phyloP scores from a whole-genome alignment of 2,797 vertebrate species.

The Hippocampus kuda region DNA sequence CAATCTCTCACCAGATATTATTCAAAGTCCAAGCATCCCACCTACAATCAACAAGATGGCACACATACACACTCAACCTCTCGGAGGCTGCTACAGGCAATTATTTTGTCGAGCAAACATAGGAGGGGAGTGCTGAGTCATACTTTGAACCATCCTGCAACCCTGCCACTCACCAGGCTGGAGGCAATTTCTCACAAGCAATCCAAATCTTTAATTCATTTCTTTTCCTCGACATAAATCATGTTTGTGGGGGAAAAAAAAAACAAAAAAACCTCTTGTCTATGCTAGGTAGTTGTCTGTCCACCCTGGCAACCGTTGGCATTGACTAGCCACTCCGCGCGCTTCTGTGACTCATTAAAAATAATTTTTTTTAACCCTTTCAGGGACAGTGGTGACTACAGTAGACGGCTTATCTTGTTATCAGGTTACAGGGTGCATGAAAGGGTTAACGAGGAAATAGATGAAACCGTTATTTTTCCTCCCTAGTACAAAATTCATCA shows the following conservation, averaged over 20 bases:
- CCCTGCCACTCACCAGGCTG: not conserved
- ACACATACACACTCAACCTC: not conserved
- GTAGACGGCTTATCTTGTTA: too few species aligned
- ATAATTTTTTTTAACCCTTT: too few species aligned
- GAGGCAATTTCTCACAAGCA: not conserved
- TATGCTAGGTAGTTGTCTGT: not conserved
- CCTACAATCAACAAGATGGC: constrained; percentile 1
- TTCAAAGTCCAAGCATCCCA: constrained; percentile 4
- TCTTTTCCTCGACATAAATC: not conserved
- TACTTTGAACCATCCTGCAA: not conserved
- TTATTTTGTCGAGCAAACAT: not conserved
- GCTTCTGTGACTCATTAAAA: not conserved
- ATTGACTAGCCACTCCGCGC: not conserved
- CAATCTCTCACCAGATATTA: not conserved
- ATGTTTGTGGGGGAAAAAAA: not conserved
- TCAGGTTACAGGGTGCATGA: too few species aligned
- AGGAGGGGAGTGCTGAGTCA: not conserved
- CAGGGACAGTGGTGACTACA: too few species aligned
- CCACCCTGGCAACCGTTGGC: not conserved
- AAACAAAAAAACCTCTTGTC: too few species aligned
- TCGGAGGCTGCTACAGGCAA: not conserved
- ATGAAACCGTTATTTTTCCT: not conserved
- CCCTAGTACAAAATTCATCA: not conserved
- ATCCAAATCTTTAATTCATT: not conserved
- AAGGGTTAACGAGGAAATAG: not conserved